A percentile compares a stretch with the other conserved stretches of the same genome.
These are phyloP conservation scores for Cyclina sinensis DNA, from an alignment of 1,140 invertebrate genomes.

Conservation along the genomic window DNA sequence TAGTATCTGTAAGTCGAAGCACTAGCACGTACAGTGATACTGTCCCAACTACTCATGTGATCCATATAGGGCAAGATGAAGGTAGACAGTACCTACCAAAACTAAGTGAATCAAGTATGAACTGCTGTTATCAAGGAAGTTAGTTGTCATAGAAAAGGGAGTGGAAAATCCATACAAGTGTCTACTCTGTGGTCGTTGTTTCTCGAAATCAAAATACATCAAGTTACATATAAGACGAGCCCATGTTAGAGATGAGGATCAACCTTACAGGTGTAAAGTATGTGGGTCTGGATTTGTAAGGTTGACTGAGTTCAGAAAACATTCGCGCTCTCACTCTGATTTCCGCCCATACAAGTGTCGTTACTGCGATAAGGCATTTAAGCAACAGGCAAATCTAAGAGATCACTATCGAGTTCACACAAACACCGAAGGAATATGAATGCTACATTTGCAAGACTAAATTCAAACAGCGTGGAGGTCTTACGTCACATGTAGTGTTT, in stretches of 20 bases:
- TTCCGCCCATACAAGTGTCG: slow-evolving; percentile 59
- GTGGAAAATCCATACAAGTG: slow-evolving; percentile 49
- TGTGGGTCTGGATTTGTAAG: slow-evolving; percentile 67
- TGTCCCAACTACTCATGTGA: slow-evolving; percentile 35
- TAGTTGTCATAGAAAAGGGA: slow-evolving; percentile 25
- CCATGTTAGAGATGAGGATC: slow-evolving; percentile 60
- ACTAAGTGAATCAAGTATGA: slow-evolving; percentile 52
- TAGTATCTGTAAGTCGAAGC: not conserved
- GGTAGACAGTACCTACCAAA: slow-evolving; percentile 55
- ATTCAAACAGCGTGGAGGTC: slow-evolving; percentile 93
- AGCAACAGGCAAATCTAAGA: slow-evolving; percentile 55
- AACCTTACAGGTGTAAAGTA: slow-evolving; percentile 63
- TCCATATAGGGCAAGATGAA: slow-evolving; percentile 52
- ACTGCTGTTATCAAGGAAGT: slow-evolving; percentile 56
- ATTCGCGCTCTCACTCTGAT: slow-evolving; percentile 55
- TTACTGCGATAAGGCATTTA: slow-evolving; percentile 60
- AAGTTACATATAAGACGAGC: slow-evolving; percentile 55
- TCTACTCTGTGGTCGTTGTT: slow-evolving; percentile 48
- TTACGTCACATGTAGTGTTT: slow-evolving; percentile 82
- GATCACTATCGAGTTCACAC: slow-evolving; percentile 52
- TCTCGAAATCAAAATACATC: slow-evolving; percentile 59
- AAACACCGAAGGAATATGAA: slow-evolving; percentile 86
- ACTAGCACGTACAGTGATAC: not conserved
- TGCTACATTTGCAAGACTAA: slow-evolving; percentile 96
- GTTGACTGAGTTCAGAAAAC: slow-evolving; percentile 62